Percentiles rank a stretch among this genome's conserved stretches.
phyloP scores from a whole-genome alignment of 2,797 vertebrate genomes.

The Cottoperca gobio region DNA sequence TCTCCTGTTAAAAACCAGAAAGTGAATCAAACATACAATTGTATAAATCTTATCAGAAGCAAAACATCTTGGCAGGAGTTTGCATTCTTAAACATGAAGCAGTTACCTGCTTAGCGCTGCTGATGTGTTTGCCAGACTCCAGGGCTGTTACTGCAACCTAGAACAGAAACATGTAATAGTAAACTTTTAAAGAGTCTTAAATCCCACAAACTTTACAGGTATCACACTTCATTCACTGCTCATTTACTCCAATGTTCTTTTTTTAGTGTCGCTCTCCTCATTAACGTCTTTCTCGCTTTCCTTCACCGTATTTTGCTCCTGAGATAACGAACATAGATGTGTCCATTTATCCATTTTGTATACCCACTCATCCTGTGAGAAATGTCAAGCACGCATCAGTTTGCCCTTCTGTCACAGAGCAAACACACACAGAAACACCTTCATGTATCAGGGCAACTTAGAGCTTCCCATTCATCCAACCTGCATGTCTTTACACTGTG shows the following conservation, averaged over 20 bases:
- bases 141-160: conserved; percentile 53
- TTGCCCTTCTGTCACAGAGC: not conserved
- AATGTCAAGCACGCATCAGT: not conserved
- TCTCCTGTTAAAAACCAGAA: conserved; percentile 67
- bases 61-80: not conserved
- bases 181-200: not conserved
- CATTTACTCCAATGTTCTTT: too few species aligned
- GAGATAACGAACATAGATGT: not conserved
- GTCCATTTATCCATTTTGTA: not conserved
- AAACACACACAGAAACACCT: not conserved
- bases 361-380: not conserved
- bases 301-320: not conserved
- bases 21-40: not conserved
- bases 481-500: not conserved
- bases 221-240: not conserved
- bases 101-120: conserved; percentile 65
- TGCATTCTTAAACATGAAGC: not conserved
- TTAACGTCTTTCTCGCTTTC: not conserved
- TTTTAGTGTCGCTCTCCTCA: too few species aligned
- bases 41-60: not conserved
- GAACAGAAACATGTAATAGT: not conserved
- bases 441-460: not conserved
- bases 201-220: not conserved
- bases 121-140: not conserved
- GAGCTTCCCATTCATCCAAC: not conserved